Conservation (phyloP, 2,113 vertebrate species). For the Naja naja region DNA sequence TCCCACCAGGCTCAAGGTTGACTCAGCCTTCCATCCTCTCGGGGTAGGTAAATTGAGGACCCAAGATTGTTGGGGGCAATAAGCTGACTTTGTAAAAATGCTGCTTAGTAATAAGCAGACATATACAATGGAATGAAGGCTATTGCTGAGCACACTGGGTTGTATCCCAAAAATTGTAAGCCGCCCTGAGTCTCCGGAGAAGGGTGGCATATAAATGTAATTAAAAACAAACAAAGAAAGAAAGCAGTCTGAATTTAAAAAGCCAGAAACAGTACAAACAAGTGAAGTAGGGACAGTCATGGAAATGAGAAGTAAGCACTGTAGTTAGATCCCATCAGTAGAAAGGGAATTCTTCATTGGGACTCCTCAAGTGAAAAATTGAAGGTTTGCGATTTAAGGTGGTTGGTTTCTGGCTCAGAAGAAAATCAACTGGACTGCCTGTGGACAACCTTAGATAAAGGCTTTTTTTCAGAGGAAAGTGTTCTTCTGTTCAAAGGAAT, state of each 20-base stretch:
- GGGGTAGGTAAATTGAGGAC: too few relatives aligned
- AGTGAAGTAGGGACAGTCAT: not conserved
- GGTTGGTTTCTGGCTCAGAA: not conserved
- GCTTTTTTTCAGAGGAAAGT: not conserved
- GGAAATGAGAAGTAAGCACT: not conserved
- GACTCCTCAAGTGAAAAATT: not conserved
- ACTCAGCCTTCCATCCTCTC: too few relatives aligned
- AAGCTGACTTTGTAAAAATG: too few relatives aligned
- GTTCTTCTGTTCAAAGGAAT: not conserved
- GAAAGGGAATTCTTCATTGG: not conserved
- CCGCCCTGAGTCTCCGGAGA: too few relatives aligned
- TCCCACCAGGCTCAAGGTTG: too few relatives aligned
- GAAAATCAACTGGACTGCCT: not conserved
- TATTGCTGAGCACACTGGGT: too few relatives aligned
- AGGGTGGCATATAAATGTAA: too few relatives aligned
- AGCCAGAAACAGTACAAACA: not conserved
- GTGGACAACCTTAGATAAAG: not conserved
- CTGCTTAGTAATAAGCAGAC: too few relatives aligned
- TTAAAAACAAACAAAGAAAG: too few relatives aligned
- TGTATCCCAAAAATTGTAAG: too few relatives aligned
- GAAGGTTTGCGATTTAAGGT: not conserved
- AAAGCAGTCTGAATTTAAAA: not conserved
- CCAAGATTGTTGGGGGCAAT: too few relatives aligned
- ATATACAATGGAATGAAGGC: too few relatives aligned
- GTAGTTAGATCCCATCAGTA: not conserved